These are phyloP conservation scores for Hydrozoanthus tunicans DNA, from an alignment of 64 coral and sea anemone species.

Conservation along the genomic window DNA sequence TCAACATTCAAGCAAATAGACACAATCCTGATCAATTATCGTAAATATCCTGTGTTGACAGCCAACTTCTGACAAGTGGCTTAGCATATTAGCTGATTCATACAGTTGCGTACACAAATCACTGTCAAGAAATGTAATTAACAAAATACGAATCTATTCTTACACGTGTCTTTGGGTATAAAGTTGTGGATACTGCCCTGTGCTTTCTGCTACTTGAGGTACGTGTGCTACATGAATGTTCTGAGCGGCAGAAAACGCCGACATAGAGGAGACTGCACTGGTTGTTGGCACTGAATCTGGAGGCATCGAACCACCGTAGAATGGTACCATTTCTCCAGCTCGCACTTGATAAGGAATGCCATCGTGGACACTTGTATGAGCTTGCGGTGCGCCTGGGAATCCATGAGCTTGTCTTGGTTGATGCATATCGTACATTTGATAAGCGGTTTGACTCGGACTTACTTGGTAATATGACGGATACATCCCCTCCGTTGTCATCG, in stretches of 20 bases:
- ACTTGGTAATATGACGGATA: slow-evolving; percentile 75
- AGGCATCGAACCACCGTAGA: slow-evolving; percentile 74
- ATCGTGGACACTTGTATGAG: slow-evolving; percentile 72
- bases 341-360: slow-evolving; percentile 76
- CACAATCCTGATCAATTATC: slow-evolving; percentile 62
- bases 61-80: slow-evolving; percentile 61
- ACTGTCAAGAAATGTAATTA: slow-evolving; percentile 68
- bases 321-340: slow-evolving; percentile 77
- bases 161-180: slow-evolving; percentile 96
- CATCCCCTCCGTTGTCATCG: slow-evolving; percentile 78
- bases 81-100: slow-evolving; percentile 56
- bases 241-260: slow-evolving; percentile 76
- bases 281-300: slow-evolving; percentile 77
- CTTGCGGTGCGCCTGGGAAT: slow-evolving; percentile 59
- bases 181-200: slow-evolving; percentile 70
- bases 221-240: slow-evolving; percentile 84
- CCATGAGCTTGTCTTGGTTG: slow-evolving; percentile 78
- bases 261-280: slow-evolving; percentile 59
- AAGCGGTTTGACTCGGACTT: slow-evolving; percentile 71
- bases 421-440: slow-evolving; percentile 91
- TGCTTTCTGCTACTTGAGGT: slow-evolving; percentile 72
- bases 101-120: slow-evolving; percentile 62
- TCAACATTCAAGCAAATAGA: slow-evolving; percentile 44
- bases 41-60: slow-evolving; percentile 63
- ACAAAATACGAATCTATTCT: slow-evolving; percentile 37